These are phyloP conservation scores for Episyrphus balteatus DNA, from an alignment of 1,140 invertebrate genomes.

Conservation along the genomic window DNA sequence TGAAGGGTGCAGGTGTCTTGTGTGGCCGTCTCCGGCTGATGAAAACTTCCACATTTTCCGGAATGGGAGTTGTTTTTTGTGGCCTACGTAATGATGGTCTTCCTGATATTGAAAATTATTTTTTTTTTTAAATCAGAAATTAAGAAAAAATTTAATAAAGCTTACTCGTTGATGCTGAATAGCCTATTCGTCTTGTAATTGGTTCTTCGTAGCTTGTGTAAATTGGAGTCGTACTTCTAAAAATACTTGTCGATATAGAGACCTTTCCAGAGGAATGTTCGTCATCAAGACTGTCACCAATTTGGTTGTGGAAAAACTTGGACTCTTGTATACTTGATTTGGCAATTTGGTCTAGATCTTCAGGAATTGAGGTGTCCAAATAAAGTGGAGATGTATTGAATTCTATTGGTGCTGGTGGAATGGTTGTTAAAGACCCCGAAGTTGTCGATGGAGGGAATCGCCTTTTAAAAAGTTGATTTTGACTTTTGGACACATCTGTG, in stretches of 20 bases:
- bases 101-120: slow-evolving; percentile 2
- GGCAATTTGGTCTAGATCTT: slow-evolving; percentile 28
- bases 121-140: not conserved
- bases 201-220: not conserved
- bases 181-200: slow-evolving; percentile 5
- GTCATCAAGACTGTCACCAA: slow-evolving; percentile 3
- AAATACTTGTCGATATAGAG: slow-evolving; percentile 8
- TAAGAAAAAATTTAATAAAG: slow-evolving; percentile 2
- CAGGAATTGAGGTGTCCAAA: slow-evolving; percentile 8
- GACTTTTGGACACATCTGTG: slow-evolving; percentile 26
- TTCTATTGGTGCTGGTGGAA: slow-evolving; percentile 7
- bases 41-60: not conserved
- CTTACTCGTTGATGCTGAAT: slow-evolving; percentile 2
- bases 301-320: slow-evolving; percentile 22
- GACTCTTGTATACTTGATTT: slow-evolving; percentile 31
- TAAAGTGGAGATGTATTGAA: slow-evolving; percentile 3
- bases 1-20: slow-evolving; percentile 2
- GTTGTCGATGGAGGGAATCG: slow-evolving; percentile 9
- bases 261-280: too few relatives aligned
- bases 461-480: slow-evolving; percentile 30
- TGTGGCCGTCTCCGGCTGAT: slow-evolving; percentile 7
- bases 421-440: not conserved
- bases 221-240: slow-evolving; percentile 11
- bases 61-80: slow-evolving; percentile 9
- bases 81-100: slow-evolving; percentile 8